A percentile compares a stretch with the other conserved stretches of the same genome.
phyloP scores from a whole-genome alignment of 2,113 vertebrate species.

The Machaerirhynchus nigripectus region DNA sequence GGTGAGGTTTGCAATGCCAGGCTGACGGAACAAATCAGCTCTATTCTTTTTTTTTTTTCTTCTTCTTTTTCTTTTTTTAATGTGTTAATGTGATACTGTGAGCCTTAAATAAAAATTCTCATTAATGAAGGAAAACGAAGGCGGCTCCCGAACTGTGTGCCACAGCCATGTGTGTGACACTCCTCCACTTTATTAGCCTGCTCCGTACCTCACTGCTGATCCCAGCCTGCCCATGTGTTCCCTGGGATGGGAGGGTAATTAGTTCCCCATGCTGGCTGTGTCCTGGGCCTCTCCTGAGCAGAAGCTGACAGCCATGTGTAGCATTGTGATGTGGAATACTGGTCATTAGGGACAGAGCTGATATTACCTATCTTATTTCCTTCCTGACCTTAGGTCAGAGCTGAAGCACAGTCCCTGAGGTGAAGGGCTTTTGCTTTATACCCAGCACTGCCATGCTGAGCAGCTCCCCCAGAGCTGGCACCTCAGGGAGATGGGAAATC shows the following conservation, averaged over 20 bases:
- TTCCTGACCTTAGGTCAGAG: conserved; percentile 43
- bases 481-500: background rate
- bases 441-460: background rate
- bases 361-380: conserved; percentile 62
- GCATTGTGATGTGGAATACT: conserved; percentile 17
- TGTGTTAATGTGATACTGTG: conserved; percentile 52
- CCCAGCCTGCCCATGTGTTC: conserved; percentile 20
- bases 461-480: conserved; percentile 21
- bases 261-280: conserved; percentile 35
- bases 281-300: conserved; percentile 27
- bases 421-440: conserved; percentile 19
- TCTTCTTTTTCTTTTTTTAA: background rate
- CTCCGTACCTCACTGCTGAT: background rate
- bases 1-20: conserved; percentile 2
- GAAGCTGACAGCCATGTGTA: conserved; percentile 17
- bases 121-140: conserved; percentile 52
- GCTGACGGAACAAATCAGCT: conserved; percentile 21
- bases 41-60: background rate
- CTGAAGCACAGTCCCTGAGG: background rate
- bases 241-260: conserved; percentile 53
- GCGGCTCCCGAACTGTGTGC: background rate
- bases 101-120: conserved; percentile 64
- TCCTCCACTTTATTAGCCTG: conserved; percentile 47
- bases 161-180: conserved; percentile 12
- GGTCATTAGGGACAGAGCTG: conserved; percentile 27